Evolutionary conservation across 1,140 invertebrate species (phyloP), one percentile per base, ranked within the genome.

Genomic region (Orchesella cincta): DNA sequence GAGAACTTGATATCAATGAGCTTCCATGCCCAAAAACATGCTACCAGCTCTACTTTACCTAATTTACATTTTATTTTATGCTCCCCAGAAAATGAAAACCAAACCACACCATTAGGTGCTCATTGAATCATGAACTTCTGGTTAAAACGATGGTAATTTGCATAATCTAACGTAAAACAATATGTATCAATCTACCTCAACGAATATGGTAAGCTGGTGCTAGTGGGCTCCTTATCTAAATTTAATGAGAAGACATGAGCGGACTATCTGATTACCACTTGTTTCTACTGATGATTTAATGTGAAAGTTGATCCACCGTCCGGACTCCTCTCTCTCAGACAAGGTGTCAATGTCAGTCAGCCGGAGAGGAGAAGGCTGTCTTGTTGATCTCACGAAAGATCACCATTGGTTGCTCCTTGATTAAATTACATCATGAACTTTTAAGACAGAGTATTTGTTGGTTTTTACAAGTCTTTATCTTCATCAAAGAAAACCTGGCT

Each of bases 201-300:
- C n/a, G 20, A 46, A 46, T 12, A 46, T 46, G 39, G 20, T 8
- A 46, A 46, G 39, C 20, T 46, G 8, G 20, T 12, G 39, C 39
- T 12, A 12, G 39, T 20, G 20, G n/a, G 39, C 39, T 12, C 20
- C 39, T 46, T 20, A 46, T 46, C 39, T 46, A 12, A 46, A 8
- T 20, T 46, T 67, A 67, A 67, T 67, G 62, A 67, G 62, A 14
- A 33, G 62, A 67, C 62, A 67, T 67, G 62, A 67, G 62, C 31
- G 31, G 62, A 67, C 62, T 67, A 29, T 67, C 62, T 67, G 62
- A 67, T 67, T 67, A 67, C 62, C 31, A 29, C 62, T 67, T 33
- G 31, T 12, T 67, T 67, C 3, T 67, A 23, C 23, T 67, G 62
- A 33, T 67, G 14, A 67, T 67, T 67, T 33, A 3, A 33, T 29